phyloP scores from a whole-genome alignment of 2,888 invertebrate species.

The Synergus gifuensis region DNA sequence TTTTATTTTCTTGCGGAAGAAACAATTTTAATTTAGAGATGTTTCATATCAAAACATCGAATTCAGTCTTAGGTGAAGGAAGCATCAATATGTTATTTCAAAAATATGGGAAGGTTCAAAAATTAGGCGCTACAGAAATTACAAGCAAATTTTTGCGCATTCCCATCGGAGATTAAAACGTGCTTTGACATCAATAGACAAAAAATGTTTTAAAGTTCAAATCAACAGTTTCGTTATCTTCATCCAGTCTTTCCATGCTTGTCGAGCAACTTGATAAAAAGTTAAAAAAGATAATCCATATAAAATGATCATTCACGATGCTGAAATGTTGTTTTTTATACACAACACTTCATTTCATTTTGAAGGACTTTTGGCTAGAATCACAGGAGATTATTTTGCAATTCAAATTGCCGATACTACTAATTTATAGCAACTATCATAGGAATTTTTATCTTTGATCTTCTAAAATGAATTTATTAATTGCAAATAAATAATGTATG shows the following conservation, averaged over 20 bases:
- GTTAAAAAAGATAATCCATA: neutral
- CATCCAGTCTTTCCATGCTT: neutral
- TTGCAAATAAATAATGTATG: neutral
- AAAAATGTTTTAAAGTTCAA: neutral
- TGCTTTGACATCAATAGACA: neutral
- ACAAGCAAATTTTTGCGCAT: neutral
- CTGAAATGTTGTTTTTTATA: neutral
- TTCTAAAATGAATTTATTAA: neutral
- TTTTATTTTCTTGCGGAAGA: constrained; percentile 9
- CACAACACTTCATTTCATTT: neutral
- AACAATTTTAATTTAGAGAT: constrained; percentile 37
- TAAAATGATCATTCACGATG: neutral
- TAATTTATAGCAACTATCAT: neutral
- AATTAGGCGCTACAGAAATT: neutral
- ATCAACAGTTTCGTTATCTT: neutral
- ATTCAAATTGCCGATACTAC: neutral
- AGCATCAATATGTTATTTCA: constrained; percentile 42
- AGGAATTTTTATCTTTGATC: neutral
- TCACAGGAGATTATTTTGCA: constrained; percentile 3
- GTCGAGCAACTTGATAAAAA: constrained; percentile 5
- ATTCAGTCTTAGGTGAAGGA: constrained; percentile 55
- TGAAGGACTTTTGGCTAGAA: constrained; percentile 25
- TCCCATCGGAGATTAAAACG: neutral
- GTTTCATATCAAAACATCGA: constrained; percentile 36
- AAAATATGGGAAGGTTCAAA: neutral